Percentiles rank a stretch among this genome's conserved stretches.
phyloP scores from a whole-genome alignment of 92 coral and sea anemone genomes.

The Nematostella vectensis region DNA sequence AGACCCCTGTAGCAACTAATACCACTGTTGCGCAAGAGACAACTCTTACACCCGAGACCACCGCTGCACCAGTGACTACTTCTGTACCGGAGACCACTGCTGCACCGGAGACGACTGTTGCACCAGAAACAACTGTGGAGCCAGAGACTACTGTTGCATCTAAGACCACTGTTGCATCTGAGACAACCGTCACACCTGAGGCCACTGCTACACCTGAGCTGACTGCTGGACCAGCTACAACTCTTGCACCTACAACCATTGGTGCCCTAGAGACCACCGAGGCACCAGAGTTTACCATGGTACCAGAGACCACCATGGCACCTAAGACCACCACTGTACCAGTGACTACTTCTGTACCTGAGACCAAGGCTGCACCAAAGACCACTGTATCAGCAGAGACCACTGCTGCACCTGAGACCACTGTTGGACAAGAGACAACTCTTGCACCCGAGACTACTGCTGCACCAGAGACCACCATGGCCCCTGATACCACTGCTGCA shows the following conservation, averaged over 20 bases:
- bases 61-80: background rate
- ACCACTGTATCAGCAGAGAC: background rate
- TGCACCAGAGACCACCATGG: background rate
- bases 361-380: background rate
- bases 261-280: background rate
- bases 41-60: no score
- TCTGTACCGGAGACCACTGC: background rate
- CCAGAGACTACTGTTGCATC: conserved; percentile 15
- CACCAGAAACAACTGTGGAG: conserved; percentile 5
- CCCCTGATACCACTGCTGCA: no score
- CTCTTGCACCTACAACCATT: background rate
- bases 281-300: background rate
- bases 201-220: background rate
- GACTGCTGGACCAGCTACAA: background rate
- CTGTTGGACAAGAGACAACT: background rate
- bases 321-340: background rate
- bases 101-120: background rate
- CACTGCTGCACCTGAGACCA: conserved; percentile 7
- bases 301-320: background rate
- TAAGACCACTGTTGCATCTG: conserved; percentile 4
- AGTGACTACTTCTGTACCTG: background rate
- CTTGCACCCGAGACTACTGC: conserved; percentile 3
- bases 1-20: background rate
- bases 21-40: background rate
- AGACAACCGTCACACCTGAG: background rate